phyloP scores from a whole-genome alignment of 2,797 vertebrate species.

The Pseudotriccus pelzelni region DNA sequence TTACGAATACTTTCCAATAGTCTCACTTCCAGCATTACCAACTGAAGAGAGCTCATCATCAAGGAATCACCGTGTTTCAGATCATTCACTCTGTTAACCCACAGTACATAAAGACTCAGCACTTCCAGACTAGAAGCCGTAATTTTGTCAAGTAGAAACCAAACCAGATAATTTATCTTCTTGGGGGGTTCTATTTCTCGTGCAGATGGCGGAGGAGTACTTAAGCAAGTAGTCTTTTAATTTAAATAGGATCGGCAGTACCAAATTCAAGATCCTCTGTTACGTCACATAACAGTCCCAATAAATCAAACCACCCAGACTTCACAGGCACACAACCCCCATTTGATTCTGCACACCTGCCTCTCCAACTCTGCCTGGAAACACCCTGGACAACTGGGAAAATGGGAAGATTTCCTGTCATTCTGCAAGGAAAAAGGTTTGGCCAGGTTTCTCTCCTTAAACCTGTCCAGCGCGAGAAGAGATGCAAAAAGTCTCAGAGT shows the following conservation, averaged over 20 bases:
- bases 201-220: background rate
- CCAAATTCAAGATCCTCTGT: background rate
- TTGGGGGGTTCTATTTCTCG: background rate
- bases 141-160: background rate
- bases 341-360: fast-evolving
- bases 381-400: background rate
- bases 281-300: background rate
- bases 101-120: background rate
- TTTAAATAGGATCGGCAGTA: background rate
- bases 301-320: background rate
- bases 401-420: background rate
- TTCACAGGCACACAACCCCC: background rate
- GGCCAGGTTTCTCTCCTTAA: background rate
- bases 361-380: background rate
- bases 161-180: background rate
- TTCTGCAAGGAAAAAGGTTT: background rate
- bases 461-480: background rate
- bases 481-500: background rate
- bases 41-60: background rate
- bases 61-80: background rate
- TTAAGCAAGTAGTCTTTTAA: background rate
- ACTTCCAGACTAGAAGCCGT: background rate
- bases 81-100: background rate
- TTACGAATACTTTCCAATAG: background rate
- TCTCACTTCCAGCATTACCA: background rate